A percentile compares a stretch with the other conserved stretches of the same genome.
These are phyloP conservation scores for Orgyia antiqua DNA, from an alignment of 2,888 invertebrate genomes.

Conservation along the genomic window DNA sequence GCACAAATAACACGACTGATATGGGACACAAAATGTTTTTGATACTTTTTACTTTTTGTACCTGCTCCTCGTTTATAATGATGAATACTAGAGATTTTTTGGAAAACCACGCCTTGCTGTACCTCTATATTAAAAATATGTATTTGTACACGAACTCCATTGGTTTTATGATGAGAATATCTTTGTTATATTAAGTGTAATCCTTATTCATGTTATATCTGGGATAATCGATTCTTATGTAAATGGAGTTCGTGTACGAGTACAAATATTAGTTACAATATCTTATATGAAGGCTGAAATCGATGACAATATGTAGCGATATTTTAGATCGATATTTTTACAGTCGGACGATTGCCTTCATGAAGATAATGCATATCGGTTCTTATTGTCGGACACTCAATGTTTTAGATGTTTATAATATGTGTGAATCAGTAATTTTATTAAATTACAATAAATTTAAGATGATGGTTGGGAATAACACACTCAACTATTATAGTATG, in stretches of 20 bases:
- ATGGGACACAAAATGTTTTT: constrained; percentile 76
- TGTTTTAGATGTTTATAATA: constrained; percentile 23
- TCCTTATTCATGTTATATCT: too few relatives aligned
- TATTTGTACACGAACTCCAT: constrained; percentile 52
- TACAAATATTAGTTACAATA: constrained; percentile 32
- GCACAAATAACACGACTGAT: constrained; percentile 76
- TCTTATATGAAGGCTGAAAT: constrained; percentile 46
- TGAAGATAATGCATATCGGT: constrained; percentile 30
- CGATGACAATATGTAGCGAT: constrained; percentile 59
- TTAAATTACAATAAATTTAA: constrained; percentile 23
- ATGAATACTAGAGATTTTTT: constrained; percentile 45
- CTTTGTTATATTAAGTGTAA: not conserved
- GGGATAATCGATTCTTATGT: constrained; percentile 11
- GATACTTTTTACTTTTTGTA: constrained; percentile 71
- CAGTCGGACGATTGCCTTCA: constrained; percentile 35
- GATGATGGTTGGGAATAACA: constrained; percentile 17
- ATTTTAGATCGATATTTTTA: constrained; percentile 34
- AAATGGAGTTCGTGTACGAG: constrained; percentile 52
- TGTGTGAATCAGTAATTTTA: constrained; percentile 21
- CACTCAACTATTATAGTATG: too few relatives aligned
- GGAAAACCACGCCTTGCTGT: constrained; percentile 54
- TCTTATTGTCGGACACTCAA: constrained; percentile 32
- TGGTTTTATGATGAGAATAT: constrained; percentile 15
- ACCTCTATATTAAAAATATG: constrained; percentile 37
- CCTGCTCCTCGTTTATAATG: constrained; percentile 63